Evolutionary conservation across 2,113 vertebrate species (phyloP).

Genomic region (Centropus unirufus): DNA sequence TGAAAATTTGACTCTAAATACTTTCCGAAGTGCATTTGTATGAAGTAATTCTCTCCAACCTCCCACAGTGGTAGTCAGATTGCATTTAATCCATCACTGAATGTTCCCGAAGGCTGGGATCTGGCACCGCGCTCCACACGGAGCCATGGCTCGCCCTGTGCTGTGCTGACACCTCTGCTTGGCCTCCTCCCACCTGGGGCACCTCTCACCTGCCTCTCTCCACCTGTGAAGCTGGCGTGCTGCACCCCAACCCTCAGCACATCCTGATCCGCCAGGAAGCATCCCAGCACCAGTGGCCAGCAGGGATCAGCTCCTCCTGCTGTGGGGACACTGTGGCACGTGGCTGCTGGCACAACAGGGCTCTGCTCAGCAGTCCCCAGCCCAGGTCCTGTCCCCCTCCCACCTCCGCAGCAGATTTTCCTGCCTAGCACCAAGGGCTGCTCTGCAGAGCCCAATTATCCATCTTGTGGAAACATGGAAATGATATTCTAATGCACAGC

Average conservation of each 20-base stretch:
- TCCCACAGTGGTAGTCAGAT: slow-evolving; percentile 67
- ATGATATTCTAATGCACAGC: background rate
- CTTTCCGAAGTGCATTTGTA: slow-evolving; percentile 65
- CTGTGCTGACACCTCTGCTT: background rate
- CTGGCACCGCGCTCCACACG: slow-evolving; percentile 54
- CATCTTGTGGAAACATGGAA: slow-evolving; percentile 25
- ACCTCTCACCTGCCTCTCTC: background rate
- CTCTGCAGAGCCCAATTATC: slow-evolving; percentile 34
- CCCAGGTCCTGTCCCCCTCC: background rate
- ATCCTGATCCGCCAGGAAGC: background rate
- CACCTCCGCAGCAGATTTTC: background rate
- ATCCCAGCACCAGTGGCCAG: fast-evolving
- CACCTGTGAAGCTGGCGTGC: fast-evolving
- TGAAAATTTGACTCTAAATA: slow-evolving; percentile 69
- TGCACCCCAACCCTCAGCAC: background rate
- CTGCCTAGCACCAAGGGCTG: background rate
- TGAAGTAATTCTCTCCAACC: slow-evolving; percentile 72
- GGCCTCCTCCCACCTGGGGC: background rate
- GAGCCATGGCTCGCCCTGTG: background rate
- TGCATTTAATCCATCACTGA: slow-evolving; percentile 69
- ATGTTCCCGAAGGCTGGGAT: slow-evolving; percentile 68
- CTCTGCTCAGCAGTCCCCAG: background rate
- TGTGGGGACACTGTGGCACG: fast-evolving
- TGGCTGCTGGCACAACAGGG: fast-evolving
- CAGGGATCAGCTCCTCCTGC: background rate